These are phyloP conservation scores for Xerus inauris DNA, from an alignment of 2,113 vertebrate genomes.

Conservation along the genomic window DNA sequence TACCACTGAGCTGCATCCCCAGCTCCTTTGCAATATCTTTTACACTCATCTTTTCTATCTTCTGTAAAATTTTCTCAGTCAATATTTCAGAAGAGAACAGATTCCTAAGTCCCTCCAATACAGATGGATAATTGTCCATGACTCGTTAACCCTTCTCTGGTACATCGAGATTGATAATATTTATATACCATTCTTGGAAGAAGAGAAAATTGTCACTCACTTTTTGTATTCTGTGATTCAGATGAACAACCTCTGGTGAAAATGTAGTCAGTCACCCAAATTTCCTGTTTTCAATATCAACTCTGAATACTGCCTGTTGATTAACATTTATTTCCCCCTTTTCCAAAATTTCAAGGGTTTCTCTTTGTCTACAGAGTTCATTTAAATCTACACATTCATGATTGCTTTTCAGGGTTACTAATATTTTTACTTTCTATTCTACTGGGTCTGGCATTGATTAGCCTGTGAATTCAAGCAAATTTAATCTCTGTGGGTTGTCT, in stretches of 20 bases:
- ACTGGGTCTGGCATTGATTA: not conserved
- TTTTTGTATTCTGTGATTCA: not conserved
- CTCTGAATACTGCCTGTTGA: not conserved
- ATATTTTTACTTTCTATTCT: not conserved
- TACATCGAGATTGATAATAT: not conserved
- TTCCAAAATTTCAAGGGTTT: not conserved
- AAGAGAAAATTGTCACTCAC: not conserved
- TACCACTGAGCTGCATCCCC: too few species aligned
- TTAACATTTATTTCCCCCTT: not conserved
- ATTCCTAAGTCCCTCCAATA: not conserved
- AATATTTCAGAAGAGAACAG: not conserved
- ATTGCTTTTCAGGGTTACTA: not conserved
- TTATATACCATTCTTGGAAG: not conserved
- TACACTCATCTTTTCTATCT: not conserved
- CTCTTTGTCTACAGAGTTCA: not conserved
- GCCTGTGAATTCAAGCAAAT: slow-evolving; percentile 50
- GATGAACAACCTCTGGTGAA: not conserved
- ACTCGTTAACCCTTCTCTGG: not conserved
- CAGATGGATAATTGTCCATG: not conserved
- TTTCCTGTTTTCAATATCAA: not conserved
- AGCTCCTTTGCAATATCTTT: not conserved
- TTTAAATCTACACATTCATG: slow-evolving; percentile 42
- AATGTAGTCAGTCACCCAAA: not conserved
- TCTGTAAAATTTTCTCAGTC: not conserved
- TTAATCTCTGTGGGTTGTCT: not conserved